These are phyloP conservation scores for Cardinalis cardinalis DNA, from an alignment of 2,113 vertebrate genomes.

Conservation along the genomic window DNA sequence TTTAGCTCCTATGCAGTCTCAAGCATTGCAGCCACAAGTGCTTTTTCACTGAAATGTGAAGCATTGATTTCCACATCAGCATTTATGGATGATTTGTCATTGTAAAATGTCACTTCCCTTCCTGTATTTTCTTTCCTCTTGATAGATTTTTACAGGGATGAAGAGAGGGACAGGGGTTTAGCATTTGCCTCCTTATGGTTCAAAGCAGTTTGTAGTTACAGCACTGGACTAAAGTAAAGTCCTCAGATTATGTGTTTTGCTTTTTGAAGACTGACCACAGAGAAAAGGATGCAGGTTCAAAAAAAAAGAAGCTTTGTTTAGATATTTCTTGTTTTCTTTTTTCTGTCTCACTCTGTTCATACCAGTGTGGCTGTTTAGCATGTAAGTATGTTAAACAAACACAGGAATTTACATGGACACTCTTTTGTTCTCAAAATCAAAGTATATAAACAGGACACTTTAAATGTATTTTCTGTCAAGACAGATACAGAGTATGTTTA, in stretches of 20 bases:
- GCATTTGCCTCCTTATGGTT: not conserved
- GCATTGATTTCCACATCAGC: not conserved
- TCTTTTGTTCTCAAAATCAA: not conserved
- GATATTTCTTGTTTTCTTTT: not conserved
- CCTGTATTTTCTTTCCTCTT: not conserved
- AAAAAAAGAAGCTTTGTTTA: not conserved
- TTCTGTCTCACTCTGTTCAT: not conserved
- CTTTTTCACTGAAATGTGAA: not conserved
- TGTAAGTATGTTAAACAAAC: not conserved
- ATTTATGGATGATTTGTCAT: not conserved
- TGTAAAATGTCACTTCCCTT: not conserved
- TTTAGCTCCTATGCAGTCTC: not conserved
- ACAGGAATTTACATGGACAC: not conserved
- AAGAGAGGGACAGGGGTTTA: not conserved
- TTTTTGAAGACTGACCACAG: not conserved
- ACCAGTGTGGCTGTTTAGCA: not conserved
- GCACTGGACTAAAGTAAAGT: not conserved
- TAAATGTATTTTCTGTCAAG: not conserved
- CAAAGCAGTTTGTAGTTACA: not conserved
- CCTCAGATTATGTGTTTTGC: fast-evolving
- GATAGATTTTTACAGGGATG: not conserved
- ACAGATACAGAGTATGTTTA: not conserved
- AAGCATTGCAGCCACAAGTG: not conserved
- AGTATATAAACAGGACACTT: not conserved
- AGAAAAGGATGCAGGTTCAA: not conserved